Base-by-base conservation (phyloP, 1,140 invertebrate genomes). In the Helicoverpa armigera region DNA sequence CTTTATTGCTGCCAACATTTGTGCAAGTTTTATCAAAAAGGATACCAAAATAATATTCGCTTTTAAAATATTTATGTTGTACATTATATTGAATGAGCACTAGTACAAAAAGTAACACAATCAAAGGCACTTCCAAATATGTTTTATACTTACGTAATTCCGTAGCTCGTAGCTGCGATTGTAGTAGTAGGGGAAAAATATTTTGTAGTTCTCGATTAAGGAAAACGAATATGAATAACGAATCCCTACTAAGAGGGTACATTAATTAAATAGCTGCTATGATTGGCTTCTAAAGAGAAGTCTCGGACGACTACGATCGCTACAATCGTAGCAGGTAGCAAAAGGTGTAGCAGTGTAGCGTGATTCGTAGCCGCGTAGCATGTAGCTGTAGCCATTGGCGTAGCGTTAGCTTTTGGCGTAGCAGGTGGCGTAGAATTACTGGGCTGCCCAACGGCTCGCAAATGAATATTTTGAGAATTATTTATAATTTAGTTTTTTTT, bases 1-100 rank as follows among this genome's bases (percentile, higher is more conserved):
- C 90, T 92, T 92, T 93, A 92, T 91, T 91, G 86, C 88, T 77
- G 75, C 79, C 78, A 75, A 77, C 79, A 80, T 85, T 81, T 80
- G 58, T 54, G 74, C 79, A 82, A 43, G 65, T 69, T 84, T 81
- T 79, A 80, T 80, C 76, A 58, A 48, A 75, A 61, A 48, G 23
- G 0, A 2, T 53, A 54, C 31, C 4, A 54, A 72, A 29, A 61
- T 12, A 58, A 18, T 51, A 54, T 29, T 72, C 13, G 53, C 3
- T 31, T 54, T 53, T 16, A 43, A 43, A 43, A 43, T 43, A 43
- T 43, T 43, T 43, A 43, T 43, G 35, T 43, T 43, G 35, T 5
- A 43, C 35, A 43, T 43, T 43, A 9, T 43, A 43, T 9, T 43
- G 7, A 43, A 43, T 43, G 35, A 43, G 35, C 35, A 7, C 9